Evolutionary conservation across 2,113 vertebrate genomes (phyloP).

Genomic region (Syngnathus floridae): DNA sequence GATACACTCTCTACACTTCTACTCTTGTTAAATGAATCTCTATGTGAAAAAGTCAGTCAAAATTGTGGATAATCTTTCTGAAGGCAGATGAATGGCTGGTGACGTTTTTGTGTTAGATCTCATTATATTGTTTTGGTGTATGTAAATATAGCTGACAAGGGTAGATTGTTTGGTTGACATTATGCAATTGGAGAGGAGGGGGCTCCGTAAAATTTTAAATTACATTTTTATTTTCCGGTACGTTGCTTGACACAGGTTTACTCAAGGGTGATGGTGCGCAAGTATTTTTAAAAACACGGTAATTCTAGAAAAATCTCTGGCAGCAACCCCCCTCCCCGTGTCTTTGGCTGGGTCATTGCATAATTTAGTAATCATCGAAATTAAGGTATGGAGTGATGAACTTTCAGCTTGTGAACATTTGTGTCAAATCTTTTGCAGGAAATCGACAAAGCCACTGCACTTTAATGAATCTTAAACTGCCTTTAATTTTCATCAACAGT

Average conservation of each 20-base stretch:
- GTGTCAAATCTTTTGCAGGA: conserved; percentile 53
- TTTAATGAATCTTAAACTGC: conserved; percentile 52
- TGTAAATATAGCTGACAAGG: too few relatives aligned
- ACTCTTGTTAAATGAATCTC: background rate
- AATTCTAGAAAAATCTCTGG: conserved; percentile 53
- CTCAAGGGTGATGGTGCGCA: conserved; percentile 48
- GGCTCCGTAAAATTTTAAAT: conserved; percentile 15
- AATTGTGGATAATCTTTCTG: background rate
- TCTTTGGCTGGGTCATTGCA: conserved; percentile 65
- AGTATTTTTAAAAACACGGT: conserved; percentile 53
- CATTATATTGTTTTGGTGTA: background rate
- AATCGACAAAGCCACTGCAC: conserved; percentile 29
- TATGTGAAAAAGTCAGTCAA: background rate
- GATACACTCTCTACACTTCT: too few relatives aligned
- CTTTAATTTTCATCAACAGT: conserved; percentile 50
- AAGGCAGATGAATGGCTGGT: background rate
- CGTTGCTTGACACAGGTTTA: conserved; percentile 61
- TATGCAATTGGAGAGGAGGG: conserved; percentile 15
- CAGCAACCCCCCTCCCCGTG: conserved; percentile 27
- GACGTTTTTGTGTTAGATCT: background rate
- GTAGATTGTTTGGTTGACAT: conserved; percentile 9
- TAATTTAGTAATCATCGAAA: conserved; percentile 65
- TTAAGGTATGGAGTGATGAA: conserved; percentile 60
- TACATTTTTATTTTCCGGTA: conserved; percentile 38
- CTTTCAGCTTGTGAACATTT: conserved; percentile 60